Evolutionary conservation across 2,888 invertebrate genomes (phyloP), one percentile per base, ranked within the genome.

Genomic region (Acrobasis repandana): DNA sequence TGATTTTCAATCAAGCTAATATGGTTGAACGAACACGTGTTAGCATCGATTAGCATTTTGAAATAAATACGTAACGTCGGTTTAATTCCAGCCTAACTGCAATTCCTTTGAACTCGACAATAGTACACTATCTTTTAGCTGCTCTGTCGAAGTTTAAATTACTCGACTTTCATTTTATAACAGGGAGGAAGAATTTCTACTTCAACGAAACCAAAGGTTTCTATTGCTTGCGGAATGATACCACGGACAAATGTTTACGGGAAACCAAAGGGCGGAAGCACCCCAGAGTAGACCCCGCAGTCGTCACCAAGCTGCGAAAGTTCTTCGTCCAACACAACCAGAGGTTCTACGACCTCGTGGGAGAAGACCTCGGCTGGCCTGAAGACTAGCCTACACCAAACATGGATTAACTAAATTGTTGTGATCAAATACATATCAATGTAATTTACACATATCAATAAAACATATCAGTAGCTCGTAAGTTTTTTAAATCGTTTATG

Each of bases 141-240:
- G 14, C 11, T 6, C 38, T 38, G 2, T 5, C 6, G 20, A 43
- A 14, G 5, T 14, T 14, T 4, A 43, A 36, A 3, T 56, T 38
- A 49, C 3, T 14, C 2, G 15, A 18, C 15, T 33, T 33, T 38
- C 33, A 33, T 54, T 58, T 69, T 60, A 59, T 51, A 68, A 82
- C 83, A 92, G 95, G 95, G 60, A 94, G 95, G 74, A 96, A 96
- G 83, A 97, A 98, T 88, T 97, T 99, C 88, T 98, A 98, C 90
- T 99, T 98, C 92, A 99, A 99, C 91, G 96, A 96, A 88, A 98
- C 98, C 15, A 98, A 98, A 87, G 98, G 99, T 64, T 98, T 99
- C 92, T 99, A 97, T 89, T 99, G 99, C 85, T 92, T 97, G 78
- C 93, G 97, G 77, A 95, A 97, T 88, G 96, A 97, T 85, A 96